phyloP scores from a whole-genome alignment of 1,140 invertebrate species.

The Dendroctonus valens region DNA sequence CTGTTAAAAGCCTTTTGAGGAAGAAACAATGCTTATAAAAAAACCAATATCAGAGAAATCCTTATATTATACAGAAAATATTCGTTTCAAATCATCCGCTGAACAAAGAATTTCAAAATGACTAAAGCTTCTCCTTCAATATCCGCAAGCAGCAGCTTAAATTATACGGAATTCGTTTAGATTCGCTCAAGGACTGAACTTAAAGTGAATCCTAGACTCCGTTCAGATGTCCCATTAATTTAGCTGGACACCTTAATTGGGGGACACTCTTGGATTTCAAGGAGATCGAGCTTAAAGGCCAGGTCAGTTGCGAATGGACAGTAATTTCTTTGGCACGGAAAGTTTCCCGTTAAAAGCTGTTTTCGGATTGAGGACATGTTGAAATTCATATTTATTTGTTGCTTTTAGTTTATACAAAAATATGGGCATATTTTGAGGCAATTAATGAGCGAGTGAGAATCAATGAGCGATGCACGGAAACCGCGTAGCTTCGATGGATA shows the following conservation, averaged over 20 bases:
- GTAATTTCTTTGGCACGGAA: conserved; percentile 1
- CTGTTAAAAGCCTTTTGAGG: too few relatives aligned
- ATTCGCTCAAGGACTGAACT: not conserved
- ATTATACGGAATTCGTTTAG: not conserved
- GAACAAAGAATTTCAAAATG: too few relatives aligned
- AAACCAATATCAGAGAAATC: too few relatives aligned
- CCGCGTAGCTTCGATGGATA: too few relatives aligned
- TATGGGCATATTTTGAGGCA: too few relatives aligned
- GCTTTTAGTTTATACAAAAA: not conserved
- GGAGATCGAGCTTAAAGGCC: not conserved
- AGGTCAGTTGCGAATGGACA: conserved; percentile 8
- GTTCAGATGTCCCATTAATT: conserved; percentile 2
- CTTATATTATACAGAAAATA: too few relatives aligned
- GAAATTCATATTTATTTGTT: not conserved
- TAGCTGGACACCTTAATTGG: conserved; percentile 23
- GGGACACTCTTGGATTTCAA: conserved; percentile 8
- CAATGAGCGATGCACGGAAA: too few relatives aligned
- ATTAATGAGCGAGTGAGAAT: too few relatives aligned
- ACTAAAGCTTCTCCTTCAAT: too few relatives aligned
- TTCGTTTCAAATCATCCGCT: too few relatives aligned
- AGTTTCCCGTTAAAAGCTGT: conserved; percentile 2
- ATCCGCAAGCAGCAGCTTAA: too few relatives aligned
- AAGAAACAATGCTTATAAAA: too few relatives aligned
- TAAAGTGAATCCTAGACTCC: not conserved
- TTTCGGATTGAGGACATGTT: not conserved